Percentiles rank a stretch among this genome's conserved stretches.
Evolutionary conservation across 2,113 vertebrate species (phyloP).

Genomic region (Taxidea taxus): DNA sequence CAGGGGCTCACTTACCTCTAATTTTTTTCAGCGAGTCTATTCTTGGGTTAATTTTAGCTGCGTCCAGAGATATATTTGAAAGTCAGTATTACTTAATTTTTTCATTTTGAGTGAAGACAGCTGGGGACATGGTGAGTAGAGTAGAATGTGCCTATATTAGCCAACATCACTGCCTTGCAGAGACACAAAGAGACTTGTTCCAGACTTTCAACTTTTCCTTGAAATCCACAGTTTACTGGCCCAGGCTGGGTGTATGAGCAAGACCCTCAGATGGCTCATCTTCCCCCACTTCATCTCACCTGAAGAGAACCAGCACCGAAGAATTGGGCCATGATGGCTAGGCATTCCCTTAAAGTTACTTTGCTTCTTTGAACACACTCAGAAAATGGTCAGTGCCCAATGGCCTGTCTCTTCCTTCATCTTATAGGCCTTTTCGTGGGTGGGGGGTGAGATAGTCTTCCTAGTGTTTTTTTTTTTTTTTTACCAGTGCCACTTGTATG

Average conservation of each 20-base stretch:
- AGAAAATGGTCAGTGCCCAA: neutral
- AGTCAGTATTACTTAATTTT: neutral
- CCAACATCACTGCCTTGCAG: neutral
- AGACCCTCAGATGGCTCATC: neutral
- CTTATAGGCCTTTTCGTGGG: neutral
- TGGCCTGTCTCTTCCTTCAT: neutral
- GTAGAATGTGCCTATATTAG: neutral
- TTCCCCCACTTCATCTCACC: neutral
- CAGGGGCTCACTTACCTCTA: neutral
- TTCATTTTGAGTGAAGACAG: neutral
- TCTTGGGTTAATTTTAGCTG: neutral
- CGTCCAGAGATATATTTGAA: neutral
- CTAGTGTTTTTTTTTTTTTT: neutral
- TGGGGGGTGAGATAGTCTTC: neutral
- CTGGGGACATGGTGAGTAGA: neutral
- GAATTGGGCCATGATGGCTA: neutral
- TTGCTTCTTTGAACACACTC: neutral
- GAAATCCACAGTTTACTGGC: neutral
- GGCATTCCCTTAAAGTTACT: neutral
- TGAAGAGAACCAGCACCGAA: neutral
- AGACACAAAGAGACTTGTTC: neutral
- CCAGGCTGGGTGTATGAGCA: neutral
- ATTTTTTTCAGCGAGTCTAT: neutral
- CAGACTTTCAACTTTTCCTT: neutral
- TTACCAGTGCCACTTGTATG: neutral